Percentiles rank a stretch among this genome's conserved stretches.
These are phyloP conservation scores for Heliothis peltigera DNA, from an alignment of 2,888 invertebrate species.

Conservation along the genomic window DNA sequence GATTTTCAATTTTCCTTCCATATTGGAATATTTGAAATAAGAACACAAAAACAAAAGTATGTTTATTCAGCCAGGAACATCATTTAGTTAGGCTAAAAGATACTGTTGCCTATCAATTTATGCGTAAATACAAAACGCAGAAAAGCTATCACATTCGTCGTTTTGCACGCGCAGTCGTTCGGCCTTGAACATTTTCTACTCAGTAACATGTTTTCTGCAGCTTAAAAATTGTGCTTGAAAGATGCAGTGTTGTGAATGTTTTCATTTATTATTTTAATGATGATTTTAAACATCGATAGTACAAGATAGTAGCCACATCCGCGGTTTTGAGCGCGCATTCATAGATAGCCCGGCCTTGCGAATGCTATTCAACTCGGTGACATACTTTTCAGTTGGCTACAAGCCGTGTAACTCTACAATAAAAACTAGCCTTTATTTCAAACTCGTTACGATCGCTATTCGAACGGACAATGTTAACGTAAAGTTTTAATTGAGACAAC, in stretches of 20 bases:
- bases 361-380: conserved; percentile 88
- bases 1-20: neutral
- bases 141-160: conserved; percentile 48
- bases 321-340: conserved; percentile 84
- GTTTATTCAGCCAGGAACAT: neutral
- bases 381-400: conserved; percentile 89
- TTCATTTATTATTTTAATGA: conserved; percentile 54
- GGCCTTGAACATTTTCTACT: conserved; percentile 47
- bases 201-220: conserved; percentile 24
- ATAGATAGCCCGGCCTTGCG: conserved; percentile 88
- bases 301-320: conserved; percentile 78
- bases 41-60: neutral
- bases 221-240: conserved; percentile 12
- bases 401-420: conserved; percentile 76
- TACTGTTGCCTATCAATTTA: conserved; percentile 33
- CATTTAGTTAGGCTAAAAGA: conserved; percentile 16
- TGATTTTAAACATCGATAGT: conserved; percentile 62
- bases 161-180: conserved; percentile 52
- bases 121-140: conserved; percentile 46
- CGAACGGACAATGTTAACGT: conserved; percentile 35
- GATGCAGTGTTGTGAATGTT: conserved; percentile 17
- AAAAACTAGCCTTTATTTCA: conserved; percentile 71
- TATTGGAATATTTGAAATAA: neutral
- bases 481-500: conserved; percentile 79
- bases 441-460: conserved; percentile 51